These are phyloP conservation scores for Napeogenes sylphis DNA, from an alignment of 2,888 invertebrate genomes.

Conservation along the genomic window DNA sequence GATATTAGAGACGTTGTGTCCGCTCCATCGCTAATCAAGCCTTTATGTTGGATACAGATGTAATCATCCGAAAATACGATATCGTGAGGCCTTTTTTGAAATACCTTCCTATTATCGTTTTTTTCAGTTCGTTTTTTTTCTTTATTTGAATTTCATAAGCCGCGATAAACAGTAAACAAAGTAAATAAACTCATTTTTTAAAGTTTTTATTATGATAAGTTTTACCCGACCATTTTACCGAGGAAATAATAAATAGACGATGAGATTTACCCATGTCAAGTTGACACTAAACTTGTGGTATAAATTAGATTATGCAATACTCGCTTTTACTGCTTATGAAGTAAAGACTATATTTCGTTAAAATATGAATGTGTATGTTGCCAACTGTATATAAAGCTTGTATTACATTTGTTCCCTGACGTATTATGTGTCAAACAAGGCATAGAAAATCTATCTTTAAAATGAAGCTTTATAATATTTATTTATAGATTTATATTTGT, in stretches of 20 bases:
- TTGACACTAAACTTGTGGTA: slow-evolving; percentile 1
- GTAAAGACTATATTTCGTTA: slow-evolving; percentile 8
- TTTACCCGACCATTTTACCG: neutral
- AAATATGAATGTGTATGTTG: slow-evolving; percentile 7
- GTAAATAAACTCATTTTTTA: neutral
- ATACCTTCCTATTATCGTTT: slow-evolving; percentile 16
- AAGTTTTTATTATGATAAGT: neutral
- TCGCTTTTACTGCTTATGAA: neutral
- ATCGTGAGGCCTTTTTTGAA: slow-evolving; percentile 15
- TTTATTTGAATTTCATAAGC: too few relatives aligned
- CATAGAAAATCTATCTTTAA: slow-evolving; percentile 9
- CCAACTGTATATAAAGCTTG: slow-evolving; percentile 10
- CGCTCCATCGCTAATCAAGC: slow-evolving; percentile 35
- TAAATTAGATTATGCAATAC: slow-evolving; percentile 5
- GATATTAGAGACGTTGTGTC: slow-evolving; percentile 26
- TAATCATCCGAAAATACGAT: slow-evolving; percentile 23
- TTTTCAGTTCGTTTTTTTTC: slow-evolving; percentile 4
- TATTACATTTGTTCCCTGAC: slow-evolving; percentile 11
- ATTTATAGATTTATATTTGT: too few relatives aligned
- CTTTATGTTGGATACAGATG: slow-evolving; percentile 27
- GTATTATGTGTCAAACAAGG: slow-evolving; percentile 8
- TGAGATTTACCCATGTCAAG: slow-evolving; percentile 10
- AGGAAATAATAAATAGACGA: neutral
- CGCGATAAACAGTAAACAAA: too few relatives aligned
- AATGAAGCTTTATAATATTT: neutral